Percentiles rank a stretch among this genome's conserved stretches.
Evolutionary conservation across 2,888 invertebrate species (phyloP).

Genomic region (Alcis repandata): DNA sequence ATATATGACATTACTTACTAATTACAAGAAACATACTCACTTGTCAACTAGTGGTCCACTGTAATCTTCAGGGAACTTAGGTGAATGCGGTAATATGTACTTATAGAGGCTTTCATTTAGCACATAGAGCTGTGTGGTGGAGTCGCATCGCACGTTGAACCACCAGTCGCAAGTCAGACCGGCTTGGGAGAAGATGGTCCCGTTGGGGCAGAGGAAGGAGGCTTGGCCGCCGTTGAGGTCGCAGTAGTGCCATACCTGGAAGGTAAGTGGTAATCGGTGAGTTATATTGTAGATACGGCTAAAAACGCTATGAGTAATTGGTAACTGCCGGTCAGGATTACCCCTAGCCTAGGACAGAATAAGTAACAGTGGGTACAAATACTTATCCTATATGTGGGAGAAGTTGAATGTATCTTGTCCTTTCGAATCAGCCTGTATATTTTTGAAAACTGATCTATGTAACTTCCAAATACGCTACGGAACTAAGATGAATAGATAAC

Average conservation of each 20-base stretch:
- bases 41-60: conserved; percentile 95
- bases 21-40: conserved; percentile 75
- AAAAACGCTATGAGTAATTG: too few species aligned
- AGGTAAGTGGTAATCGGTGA: not conserved
- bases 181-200: conserved; percentile 96
- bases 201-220: conserved; percentile 95
- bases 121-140: conserved; percentile 94
- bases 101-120: conserved; percentile 95
- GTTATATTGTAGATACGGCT: not conserved
- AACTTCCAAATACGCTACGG: too few species aligned
- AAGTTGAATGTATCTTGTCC: too few species aligned
- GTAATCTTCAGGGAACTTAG: conserved; percentile 96
- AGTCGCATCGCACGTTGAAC: conserved; percentile 95
- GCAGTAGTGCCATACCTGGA: conserved; percentile 96
- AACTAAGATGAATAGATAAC: too few species aligned
- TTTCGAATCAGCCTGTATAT: too few species aligned
- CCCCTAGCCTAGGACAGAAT: too few species aligned
- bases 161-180: conserved; percentile 97
- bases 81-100: conserved; percentile 94
- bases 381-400: too few species aligned
- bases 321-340: too few species aligned
- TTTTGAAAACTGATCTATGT: too few species aligned
- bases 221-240: conserved; percentile 96
- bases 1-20: too few species aligned
- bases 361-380: too few species aligned